A percentile compares a stretch with the other conserved stretches of the same genome.
Evolutionary conservation across 2,113 vertebrate species (phyloP).

Genomic region (Takifugu bimaculatus): DNA sequence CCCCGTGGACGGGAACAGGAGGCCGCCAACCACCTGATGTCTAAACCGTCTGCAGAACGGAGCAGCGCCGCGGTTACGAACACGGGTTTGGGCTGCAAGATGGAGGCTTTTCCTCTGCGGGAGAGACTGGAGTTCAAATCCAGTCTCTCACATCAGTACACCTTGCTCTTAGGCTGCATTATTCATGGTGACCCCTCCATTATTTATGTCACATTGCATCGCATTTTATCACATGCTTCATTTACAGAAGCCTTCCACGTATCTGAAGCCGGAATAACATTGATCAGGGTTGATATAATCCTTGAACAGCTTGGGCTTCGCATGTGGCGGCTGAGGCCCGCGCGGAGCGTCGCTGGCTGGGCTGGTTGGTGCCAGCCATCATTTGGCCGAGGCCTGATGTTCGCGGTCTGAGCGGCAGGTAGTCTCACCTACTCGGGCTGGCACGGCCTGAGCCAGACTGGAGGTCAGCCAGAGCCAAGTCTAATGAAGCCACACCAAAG

Average conservation of each 20-base stretch:
- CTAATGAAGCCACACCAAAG: slow-evolving; percentile 65
- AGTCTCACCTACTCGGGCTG: slow-evolving; percentile 46
- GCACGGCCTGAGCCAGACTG: slow-evolving; percentile 53
- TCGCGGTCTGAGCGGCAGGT: slow-evolving; percentile 35
- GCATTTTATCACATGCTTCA: slow-evolving; percentile 37
- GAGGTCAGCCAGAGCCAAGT: slow-evolving; percentile 63
- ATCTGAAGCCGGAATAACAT: neutral
- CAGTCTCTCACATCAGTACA: slow-evolving; percentile 39
- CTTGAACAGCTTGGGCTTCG: neutral
- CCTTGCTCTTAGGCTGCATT: slow-evolving; percentile 46
- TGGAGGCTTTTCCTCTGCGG: slow-evolving; percentile 39
- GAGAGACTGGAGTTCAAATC: slow-evolving; percentile 53
- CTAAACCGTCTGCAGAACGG: slow-evolving; percentile 47
- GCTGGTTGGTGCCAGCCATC: slow-evolving; percentile 15
- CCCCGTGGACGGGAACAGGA: no score
- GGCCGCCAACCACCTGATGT: no score
- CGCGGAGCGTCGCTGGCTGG: neutral
- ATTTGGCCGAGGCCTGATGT: slow-evolving; percentile 44
- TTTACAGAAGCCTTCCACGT: slow-evolving; percentile 18
- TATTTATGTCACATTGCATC: slow-evolving; percentile 44
- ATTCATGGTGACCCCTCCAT: slow-evolving; percentile 46
- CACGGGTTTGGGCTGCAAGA: slow-evolving; percentile 45
- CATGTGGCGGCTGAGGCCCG: neutral
- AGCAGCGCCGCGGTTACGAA: slow-evolving; percentile 57
- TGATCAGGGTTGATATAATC: neutral